Conservation (phyloP, 92 coral and sea anemone genomes). For the Porites divaricata region DNA sequence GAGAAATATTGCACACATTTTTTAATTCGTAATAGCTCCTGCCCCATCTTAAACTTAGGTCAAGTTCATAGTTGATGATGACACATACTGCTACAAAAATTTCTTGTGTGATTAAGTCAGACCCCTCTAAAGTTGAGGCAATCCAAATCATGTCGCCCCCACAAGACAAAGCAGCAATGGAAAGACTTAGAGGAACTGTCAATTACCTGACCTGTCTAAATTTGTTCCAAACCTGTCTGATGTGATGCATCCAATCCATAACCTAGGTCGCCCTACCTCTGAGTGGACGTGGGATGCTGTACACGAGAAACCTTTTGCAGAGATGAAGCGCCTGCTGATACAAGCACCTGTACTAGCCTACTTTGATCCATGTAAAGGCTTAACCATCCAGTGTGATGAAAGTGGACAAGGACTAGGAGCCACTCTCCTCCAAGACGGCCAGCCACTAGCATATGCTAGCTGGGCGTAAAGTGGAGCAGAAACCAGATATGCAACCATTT, state of each 20-base stretch:
- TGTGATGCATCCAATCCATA: slow-evolving; percentile 19
- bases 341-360: slow-evolving; percentile 23
- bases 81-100: too few relatives aligned
- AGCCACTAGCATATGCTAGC: slow-evolving; percentile 31
- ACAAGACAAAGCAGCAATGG: background rate
- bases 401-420: slow-evolving; percentile 35
- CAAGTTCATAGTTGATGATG: too few relatives aligned
- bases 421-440: slow-evolving; percentile 32
- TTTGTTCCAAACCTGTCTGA: slow-evolving; percentile 20
- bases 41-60: too few relatives aligned
- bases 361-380: slow-evolving; percentile 16
- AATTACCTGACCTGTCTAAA: slow-evolving; percentile 14
- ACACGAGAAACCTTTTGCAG: too few relatives aligned
- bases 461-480: slow-evolving; percentile 7
- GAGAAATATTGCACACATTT: too few relatives aligned
- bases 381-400: slow-evolving; percentile 23
- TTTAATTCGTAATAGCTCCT: too few relatives aligned
- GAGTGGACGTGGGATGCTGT: background rate
- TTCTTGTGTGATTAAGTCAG: background rate
- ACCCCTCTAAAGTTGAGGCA: background rate
- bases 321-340: slow-evolving; percentile 14
- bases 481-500: slow-evolving; percentile 26
- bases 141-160: slow-evolving; percentile 22
- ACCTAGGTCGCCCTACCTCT: slow-evolving; percentile 4
- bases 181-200: slow-evolving; percentile 36